phyloP scores from a whole-genome alignment of 1,140 invertebrate species.

The Drosophila gunungcola region DNA sequence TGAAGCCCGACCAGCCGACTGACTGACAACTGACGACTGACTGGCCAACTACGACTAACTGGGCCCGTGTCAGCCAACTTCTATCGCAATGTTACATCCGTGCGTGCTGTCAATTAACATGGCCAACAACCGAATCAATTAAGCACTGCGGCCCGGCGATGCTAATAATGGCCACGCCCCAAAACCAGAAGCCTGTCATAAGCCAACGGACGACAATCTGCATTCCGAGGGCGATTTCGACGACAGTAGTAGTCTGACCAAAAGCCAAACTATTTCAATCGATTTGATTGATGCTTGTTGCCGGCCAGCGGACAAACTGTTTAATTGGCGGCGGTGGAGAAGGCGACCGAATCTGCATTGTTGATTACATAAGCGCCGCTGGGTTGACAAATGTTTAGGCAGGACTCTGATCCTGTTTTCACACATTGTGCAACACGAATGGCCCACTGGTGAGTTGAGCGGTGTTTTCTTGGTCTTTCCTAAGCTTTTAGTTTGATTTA shows the following conservation, averaged over 20 bases:
- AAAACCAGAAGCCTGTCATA: slow-evolving; percentile 38
- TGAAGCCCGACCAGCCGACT: slow-evolving; percentile 13
- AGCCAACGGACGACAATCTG: slow-evolving; percentile 24
- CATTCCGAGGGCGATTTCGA: slow-evolving; percentile 50
- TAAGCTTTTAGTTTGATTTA: slow-evolving; percentile 6
- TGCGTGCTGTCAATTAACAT: slow-evolving; percentile 72
- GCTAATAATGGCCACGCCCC: slow-evolving; percentile 70
- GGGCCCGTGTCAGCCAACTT: slow-evolving; percentile 39
- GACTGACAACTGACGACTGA: slow-evolving; percentile 58
- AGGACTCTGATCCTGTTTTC: slow-evolving; percentile 81
- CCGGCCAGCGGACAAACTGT: slow-evolving; percentile 67
- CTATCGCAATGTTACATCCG: slow-evolving; percentile 79
- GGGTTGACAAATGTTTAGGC: slow-evolving; percentile 78
- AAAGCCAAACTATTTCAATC: not conserved
- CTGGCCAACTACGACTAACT: slow-evolving; percentile 56
- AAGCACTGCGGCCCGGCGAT: slow-evolving; percentile 70
- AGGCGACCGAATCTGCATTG: slow-evolving; percentile 30
- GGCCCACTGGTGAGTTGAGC: slow-evolving; percentile 35
- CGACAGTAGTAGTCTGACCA: slow-evolving; percentile 1
- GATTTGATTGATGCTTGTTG: slow-evolving; percentile 80
- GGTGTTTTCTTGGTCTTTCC: slow-evolving; percentile 15
- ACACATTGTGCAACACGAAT: slow-evolving; percentile 78
- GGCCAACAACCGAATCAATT: slow-evolving; percentile 76
- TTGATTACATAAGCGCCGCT: slow-evolving; percentile 74
- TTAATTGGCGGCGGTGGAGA: slow-evolving; percentile 66